Evolutionary conservation across 2,888 invertebrate genomes (phyloP).

Genomic region (Entomobrya proxima): DNA sequence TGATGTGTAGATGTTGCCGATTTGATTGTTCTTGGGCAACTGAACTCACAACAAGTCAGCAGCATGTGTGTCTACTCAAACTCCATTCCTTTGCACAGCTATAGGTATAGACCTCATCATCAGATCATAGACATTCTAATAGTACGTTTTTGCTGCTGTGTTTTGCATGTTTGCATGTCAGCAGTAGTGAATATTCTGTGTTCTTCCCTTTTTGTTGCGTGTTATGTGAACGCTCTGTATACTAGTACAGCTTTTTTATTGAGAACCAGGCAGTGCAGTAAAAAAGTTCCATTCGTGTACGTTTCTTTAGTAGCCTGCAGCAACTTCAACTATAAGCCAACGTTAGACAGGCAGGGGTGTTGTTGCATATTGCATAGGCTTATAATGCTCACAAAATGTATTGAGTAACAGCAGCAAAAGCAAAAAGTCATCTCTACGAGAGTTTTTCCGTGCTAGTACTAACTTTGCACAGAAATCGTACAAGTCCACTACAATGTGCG

Average conservation of each 20-base stretch:
- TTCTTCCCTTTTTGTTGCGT: background rate
- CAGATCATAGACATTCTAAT: background rate
- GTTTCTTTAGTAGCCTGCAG: slow-evolving; percentile 44
- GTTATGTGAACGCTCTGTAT: background rate
- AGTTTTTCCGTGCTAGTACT: background rate
- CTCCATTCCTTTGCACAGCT: slow-evolving; percentile 10
- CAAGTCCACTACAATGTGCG: slow-evolving; percentile 11
- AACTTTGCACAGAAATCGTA: background rate
- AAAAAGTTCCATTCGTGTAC: slow-evolving; percentile 23
- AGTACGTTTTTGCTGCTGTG: background rate
- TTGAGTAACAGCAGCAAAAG: slow-evolving; percentile 29
- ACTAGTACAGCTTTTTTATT: background rate
- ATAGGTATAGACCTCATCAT: background rate
- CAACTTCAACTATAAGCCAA: background rate
- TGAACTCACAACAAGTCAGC: slow-evolving; percentile 54
- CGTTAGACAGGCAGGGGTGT: background rate
- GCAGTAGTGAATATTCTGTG: background rate
- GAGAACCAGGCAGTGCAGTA: slow-evolving; percentile 29
- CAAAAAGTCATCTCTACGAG: background rate
- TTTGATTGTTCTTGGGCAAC: slow-evolving; percentile 64
- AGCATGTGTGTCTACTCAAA: slow-evolving; percentile 28
- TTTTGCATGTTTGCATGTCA: background rate
- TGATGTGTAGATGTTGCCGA: slow-evolving; percentile 52
- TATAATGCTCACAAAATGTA: slow-evolving; percentile 1
- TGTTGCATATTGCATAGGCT: background rate